Evolutionary conservation across 2,113 vertebrate species (phyloP), one percentile per base, ranked within the genome.

Genomic region (Ammodytes dubius): DNA sequence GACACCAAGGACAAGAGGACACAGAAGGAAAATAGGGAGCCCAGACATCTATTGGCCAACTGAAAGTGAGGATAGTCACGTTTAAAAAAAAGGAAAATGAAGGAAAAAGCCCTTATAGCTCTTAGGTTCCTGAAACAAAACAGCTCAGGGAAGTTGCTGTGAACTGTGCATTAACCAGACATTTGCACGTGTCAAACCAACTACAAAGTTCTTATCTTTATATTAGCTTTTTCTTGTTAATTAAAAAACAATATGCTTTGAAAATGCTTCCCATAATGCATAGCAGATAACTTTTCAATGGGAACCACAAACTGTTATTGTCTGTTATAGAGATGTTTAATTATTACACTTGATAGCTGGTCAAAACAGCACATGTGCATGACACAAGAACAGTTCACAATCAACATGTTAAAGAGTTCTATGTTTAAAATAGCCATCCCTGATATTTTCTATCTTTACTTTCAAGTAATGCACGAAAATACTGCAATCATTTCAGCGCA

Each of bases 1-100:
- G 67, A 83, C 60, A 75, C 19, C 54, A 71, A 71, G 37, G 71
- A 63, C 66, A 45, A 35, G 70, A 70, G 65, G 74, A 74, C 66
- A 67, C 45, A 17, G 56, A 71, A 57, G 39, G 47, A 39, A 74
- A 65, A 46, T 14, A 12, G 8, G 14, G 17, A 63, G n/a, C 52
- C 6, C 11, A 35, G 15, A 74, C 27, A 46, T 73, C 11, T 59
- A 43, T n/a, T 59, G 19, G 39, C 7, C 10, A 6, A 37, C 47
- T 70, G 49, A 49, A 68, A 67, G 7, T 49, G 42, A 78, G 7
- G 12, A 52, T 4, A 45, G 39, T 53, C 14, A 49, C 19, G 54
- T 66, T 52, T 76, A 17, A 67, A 47, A 67, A 61, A 11, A 7
- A 50, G 60, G 5, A 50, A 57, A 64, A 75, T 54, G 6, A 37